Evolutionary conservation across 2,888 invertebrate genomes (phyloP).

Genomic region (Acanthosepion esculentum): DNA sequence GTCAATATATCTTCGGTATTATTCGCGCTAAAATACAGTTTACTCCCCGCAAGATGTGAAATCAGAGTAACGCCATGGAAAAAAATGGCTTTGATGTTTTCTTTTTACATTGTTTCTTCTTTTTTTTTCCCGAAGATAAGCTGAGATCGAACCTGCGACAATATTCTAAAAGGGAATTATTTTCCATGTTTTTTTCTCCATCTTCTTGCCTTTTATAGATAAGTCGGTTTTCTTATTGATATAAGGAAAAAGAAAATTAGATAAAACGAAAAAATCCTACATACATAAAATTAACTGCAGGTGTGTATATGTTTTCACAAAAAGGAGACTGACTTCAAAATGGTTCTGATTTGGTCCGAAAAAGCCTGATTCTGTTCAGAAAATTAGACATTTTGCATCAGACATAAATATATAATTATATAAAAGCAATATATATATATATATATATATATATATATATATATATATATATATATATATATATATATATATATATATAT

Average conservation of each 20-base stretch:
- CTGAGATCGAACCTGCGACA: slow-evolving; percentile 33
- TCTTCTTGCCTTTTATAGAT: not conserved
- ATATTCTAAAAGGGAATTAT: not conserved
- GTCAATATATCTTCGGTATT: not conserved
- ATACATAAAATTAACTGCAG: not conserved
- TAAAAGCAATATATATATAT: too few species aligned
- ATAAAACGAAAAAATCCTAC: not conserved
- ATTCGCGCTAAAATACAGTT: not conserved
- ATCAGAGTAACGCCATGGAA: not conserved
- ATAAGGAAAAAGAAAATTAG: not conserved
- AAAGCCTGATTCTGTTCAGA: too few species aligned
- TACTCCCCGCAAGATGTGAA: not conserved
- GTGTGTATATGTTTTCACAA: not conserved
- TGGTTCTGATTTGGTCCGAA: not conserved
- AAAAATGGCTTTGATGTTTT: not conserved
- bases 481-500: too few species aligned
- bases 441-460: too few species aligned
- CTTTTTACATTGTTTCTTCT: not conserved
- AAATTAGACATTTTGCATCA: too few species aligned
- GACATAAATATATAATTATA: too few species aligned
- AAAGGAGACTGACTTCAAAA: not conserved
- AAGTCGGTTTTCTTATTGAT: not conserved
- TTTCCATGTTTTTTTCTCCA: not conserved
- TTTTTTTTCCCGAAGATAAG: not conserved
- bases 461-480: too few species aligned